These are phyloP conservation scores for Thamnophis elegans DNA, from an alignment of 2,797 vertebrate genomes.

Conservation along the genomic window DNA sequence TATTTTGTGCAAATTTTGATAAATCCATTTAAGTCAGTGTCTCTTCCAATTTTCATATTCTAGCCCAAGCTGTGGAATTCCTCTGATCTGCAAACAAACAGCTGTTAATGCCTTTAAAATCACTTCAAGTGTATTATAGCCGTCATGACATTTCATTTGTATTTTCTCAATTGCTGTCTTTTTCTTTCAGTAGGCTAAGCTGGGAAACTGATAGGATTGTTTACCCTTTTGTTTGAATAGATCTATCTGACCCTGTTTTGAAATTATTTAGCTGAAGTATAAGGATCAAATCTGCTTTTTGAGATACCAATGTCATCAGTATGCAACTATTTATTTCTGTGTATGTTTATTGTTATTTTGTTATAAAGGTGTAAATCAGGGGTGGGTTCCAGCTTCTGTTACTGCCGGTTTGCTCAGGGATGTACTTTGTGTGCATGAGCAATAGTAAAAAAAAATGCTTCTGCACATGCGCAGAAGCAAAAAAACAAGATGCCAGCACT, in stretches of 20 bases:
- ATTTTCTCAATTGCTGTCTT: not conserved
- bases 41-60: not conserved
- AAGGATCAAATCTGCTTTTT: not conserved
- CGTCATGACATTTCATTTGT: not conserved
- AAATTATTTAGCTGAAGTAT: not conserved
- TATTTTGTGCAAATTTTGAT: not conserved
- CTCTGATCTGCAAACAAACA: not conserved
- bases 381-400: too few relatives aligned
- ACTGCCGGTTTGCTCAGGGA: too few relatives aligned
- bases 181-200: not conserved
- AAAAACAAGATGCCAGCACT: too few relatives aligned
- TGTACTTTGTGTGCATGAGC: too few relatives aligned
- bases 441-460: too few relatives aligned
- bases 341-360: not conserved
- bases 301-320: not conserved
- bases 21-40: not conserved
- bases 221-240: not conserved
- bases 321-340: not conserved
- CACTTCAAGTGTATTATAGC: constrained; percentile 2
- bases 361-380: not conserved
- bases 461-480: too few relatives aligned
- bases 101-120: constrained; percentile 1
- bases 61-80: not conserved
- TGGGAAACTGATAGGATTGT: not conserved
- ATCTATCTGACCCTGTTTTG: not conserved